phyloP scores from a whole-genome alignment of 92 coral and sea anemone species.

The Galaxea fascicularis region DNA sequence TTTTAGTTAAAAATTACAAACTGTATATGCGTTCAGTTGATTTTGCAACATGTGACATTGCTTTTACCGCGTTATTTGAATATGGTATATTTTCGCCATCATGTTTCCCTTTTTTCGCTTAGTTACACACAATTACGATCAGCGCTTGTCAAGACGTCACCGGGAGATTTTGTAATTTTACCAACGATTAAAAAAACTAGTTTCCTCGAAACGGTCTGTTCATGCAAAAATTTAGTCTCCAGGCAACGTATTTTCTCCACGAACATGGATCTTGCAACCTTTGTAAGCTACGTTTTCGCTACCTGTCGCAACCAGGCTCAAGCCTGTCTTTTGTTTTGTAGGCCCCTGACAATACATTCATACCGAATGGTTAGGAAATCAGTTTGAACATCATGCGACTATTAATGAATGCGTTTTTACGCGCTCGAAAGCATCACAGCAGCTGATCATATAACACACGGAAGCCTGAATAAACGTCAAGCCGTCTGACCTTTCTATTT shows the following conservation, averaged over 20 bases:
- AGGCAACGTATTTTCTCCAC: constrained; percentile 9
- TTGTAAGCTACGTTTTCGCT: background rate
- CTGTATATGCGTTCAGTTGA: background rate
- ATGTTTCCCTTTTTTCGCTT: constrained; percentile 2
- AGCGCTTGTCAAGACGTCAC: constrained; percentile 28
- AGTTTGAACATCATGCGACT: constrained; percentile 6
- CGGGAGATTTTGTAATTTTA: background rate
- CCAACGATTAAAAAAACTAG: background rate
- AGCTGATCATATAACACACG: constrained; percentile 38
- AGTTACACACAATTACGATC: constrained; percentile 29
- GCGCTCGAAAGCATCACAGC: constrained; percentile 12
- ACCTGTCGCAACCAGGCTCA: background rate
- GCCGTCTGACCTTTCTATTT: constrained; percentile 18
- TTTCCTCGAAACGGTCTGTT: constrained; percentile 38
- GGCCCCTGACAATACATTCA: constrained; percentile 23
- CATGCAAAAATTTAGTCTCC: constrained; percentile 44
- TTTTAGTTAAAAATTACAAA: background rate
- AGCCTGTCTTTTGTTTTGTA: background rate
- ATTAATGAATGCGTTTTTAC: constrained; percentile 42
- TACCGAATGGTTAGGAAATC: constrained; percentile 10
- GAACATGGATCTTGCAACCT: background rate
- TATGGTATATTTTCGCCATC: constrained; percentile 10
- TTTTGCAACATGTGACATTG: background rate
- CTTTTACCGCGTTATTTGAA: background rate
- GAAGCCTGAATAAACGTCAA: constrained; percentile 38